Conservation (phyloP, 2,113 vertebrate genomes). For the Microtus oregoni region DNA sequence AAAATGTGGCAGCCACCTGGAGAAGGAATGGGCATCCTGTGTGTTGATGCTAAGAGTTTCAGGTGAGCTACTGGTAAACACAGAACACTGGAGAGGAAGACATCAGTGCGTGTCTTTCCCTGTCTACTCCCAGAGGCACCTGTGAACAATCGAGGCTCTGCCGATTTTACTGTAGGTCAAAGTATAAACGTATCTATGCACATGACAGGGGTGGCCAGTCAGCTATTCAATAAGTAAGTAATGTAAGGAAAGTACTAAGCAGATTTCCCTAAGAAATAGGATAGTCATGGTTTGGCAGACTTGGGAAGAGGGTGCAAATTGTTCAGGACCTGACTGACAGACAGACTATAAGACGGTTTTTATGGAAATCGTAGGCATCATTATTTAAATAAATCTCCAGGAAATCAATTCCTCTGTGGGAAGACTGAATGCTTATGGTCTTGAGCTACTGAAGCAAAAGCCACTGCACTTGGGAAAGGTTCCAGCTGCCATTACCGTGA, state of each 20-base stretch:
- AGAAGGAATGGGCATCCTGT: neutral
- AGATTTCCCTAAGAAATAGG: conserved; percentile 15
- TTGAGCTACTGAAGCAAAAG: conserved; percentile 12
- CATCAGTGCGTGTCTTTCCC: neutral
- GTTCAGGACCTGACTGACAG: neutral
- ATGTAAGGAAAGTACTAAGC: neutral
- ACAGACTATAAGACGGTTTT: neutral
- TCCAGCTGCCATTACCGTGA: neutral
- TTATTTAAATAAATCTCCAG: neutral
- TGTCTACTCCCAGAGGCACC: neutral
- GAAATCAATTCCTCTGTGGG: neutral
- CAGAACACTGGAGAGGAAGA: neutral
- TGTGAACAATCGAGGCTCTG: neutral
- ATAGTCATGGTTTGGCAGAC: neutral
- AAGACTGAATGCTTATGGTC: neutral
- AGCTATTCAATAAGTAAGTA: conserved; percentile 42
- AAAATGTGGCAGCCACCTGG: neutral
- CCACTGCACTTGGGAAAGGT: neutral
- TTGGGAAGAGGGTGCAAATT: neutral
- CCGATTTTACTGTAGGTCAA: neutral
- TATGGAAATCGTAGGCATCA: neutral
- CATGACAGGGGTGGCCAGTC: neutral
- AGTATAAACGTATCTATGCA: neutral
- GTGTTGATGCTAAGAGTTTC: conserved; percentile 38
- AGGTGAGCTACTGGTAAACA: conserved; percentile 27